phyloP scores from a whole-genome alignment of 1,140 invertebrate species.

The Drusus annulatus region DNA sequence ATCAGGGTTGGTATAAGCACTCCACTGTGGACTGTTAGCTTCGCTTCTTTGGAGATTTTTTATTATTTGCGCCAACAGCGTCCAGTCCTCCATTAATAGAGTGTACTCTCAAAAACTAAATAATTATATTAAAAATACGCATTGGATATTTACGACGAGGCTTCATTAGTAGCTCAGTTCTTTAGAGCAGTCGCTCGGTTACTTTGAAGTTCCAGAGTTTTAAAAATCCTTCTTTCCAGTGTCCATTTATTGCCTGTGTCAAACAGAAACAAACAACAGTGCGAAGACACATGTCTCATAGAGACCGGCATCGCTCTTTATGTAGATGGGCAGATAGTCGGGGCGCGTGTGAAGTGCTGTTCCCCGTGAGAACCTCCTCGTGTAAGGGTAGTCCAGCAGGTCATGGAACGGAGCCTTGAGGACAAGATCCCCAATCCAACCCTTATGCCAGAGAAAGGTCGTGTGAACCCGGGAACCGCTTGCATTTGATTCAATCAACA shows the following conservation, averaged over 20 bases:
- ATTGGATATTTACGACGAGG: too few relatives aligned
- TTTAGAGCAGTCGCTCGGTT: too few relatives aligned
- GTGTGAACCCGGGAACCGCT: constrained; percentile 20
- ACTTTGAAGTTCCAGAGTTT: too few relatives aligned
- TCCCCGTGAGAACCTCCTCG: constrained; percentile 37
- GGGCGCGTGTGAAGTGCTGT: constrained; percentile 32
- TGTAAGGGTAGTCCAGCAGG: neutral
- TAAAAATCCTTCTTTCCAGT: too few relatives aligned
- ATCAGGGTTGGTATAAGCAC: too few relatives aligned
- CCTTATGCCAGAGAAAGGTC: constrained; percentile 14
- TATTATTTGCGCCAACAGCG: too few relatives aligned
- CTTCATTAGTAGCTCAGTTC: too few relatives aligned
- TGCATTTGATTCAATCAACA: constrained; percentile 23
- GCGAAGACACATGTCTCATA: neutral
- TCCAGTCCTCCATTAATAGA: too few relatives aligned
- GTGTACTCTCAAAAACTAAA: too few relatives aligned
- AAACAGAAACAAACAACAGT: neutral
- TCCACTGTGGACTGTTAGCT: too few relatives aligned
- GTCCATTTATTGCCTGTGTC: neutral
- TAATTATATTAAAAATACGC: too few relatives aligned
- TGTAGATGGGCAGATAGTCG: constrained; percentile 36
- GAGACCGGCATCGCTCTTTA: constrained; percentile 17
- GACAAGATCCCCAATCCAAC: constrained; percentile 8
- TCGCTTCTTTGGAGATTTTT: too few relatives aligned
- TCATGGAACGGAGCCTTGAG: constrained; percentile 15